A percentile compares a stretch with the other conserved stretches of the same genome.
Conservation (phyloP, 2,113 vertebrate genomes). For the Aptenodytes patagonicus region DNA sequence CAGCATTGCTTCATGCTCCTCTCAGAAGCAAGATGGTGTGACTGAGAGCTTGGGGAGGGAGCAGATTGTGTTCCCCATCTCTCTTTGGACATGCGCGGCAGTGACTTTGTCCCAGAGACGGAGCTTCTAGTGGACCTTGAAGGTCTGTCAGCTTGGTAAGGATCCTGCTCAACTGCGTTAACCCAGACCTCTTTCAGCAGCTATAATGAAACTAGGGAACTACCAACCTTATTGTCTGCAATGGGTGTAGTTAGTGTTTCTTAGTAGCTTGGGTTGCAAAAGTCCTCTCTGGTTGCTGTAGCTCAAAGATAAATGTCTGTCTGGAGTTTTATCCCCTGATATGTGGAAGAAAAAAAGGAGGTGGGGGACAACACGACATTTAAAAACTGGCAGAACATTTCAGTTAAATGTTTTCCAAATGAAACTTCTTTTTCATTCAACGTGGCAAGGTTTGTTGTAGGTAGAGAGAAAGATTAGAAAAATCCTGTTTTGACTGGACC, state of each 20-base stretch:
- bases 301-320: background rate
- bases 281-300: background rate
- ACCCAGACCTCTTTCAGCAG: background rate
- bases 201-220: background rate
- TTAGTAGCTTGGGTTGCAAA: background rate
- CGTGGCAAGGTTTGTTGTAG: background rate
- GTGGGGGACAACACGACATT: background rate
- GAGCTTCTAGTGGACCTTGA: background rate
- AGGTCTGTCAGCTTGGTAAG: background rate
- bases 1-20: background rate
- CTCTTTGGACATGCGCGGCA: no score
- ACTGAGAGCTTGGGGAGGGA: background rate
- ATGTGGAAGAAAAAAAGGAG: accelerated
- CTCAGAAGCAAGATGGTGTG: background rate
- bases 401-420: background rate
- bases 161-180: background rate
- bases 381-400: background rate
- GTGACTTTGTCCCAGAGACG: background rate
- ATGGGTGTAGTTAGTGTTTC: background rate
- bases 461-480: background rate
- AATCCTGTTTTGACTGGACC: background rate
- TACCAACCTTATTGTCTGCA: background rate
- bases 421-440: background rate
- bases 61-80: background rate
- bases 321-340: background rate